Conservation (phyloP, 1,140 invertebrate genomes). For the Papilio helenus region DNA sequence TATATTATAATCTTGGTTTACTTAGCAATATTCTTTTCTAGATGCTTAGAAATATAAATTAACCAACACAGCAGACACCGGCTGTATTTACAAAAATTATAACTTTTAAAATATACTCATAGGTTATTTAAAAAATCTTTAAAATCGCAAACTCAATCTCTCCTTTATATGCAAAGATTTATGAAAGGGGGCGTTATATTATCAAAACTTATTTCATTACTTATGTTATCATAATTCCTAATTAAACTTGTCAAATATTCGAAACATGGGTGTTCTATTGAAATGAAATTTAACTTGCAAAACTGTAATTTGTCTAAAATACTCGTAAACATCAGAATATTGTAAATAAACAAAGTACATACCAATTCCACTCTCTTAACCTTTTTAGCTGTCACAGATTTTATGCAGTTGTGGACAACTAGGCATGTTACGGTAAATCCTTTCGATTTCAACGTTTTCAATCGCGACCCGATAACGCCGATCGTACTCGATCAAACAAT, state of each 20-base stretch:
- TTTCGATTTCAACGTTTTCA: no score
- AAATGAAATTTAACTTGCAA: not conserved
- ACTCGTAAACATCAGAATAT: not conserved
- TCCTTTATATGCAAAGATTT: no score
- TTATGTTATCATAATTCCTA: not conserved
- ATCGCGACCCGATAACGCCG: not conserved
- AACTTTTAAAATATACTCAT: no score
- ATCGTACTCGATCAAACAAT: not conserved
- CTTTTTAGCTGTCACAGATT: not conserved
- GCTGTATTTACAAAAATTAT: not conserved
- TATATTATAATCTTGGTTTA: conserved; percentile 13
- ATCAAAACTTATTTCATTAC: no score
- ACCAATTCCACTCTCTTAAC: not conserved
- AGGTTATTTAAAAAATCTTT: no score
- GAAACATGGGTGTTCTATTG: not conserved
- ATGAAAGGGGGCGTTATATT: no score
- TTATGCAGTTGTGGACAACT: not conserved
- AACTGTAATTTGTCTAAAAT: not conserved
- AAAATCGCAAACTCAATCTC: no score
- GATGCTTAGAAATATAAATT: conserved; percentile 17
- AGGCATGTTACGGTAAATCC: conserved; percentile 1
- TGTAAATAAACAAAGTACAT: not conserved
- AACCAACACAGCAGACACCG: not conserved
- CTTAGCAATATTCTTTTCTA: not conserved
- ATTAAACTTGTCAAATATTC: not conserved